Evolutionary conservation across 2,113 vertebrate species (phyloP).

Genomic region (Trichechus manatus): DNA sequence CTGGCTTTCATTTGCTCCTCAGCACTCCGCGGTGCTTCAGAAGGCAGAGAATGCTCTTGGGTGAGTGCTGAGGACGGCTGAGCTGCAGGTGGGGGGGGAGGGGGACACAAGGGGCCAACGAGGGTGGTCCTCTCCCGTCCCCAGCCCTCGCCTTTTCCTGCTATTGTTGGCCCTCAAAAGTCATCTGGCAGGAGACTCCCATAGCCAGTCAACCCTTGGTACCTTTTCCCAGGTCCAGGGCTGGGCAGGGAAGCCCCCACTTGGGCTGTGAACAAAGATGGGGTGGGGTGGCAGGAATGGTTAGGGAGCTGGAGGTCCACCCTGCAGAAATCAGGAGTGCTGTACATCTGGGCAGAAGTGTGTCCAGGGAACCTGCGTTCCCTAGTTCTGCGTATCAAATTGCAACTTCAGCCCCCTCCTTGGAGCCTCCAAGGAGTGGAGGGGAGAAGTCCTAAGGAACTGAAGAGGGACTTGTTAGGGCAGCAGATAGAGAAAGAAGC

Average conservation of each 20-base stretch:
- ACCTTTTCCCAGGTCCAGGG: not conserved
- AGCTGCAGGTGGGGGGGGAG: not conserved
- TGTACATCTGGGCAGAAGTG: not conserved
- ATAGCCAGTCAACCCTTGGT: not conserved
- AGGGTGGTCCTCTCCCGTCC: not conserved
- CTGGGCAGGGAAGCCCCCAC: not conserved
- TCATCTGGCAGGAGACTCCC: not conserved
- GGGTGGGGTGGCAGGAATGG: not conserved
- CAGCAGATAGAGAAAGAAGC: not conserved
- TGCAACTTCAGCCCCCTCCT: not conserved
- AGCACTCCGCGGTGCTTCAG: conserved; percentile 17
- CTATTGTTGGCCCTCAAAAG: not conserved
- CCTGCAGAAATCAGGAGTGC: not conserved
- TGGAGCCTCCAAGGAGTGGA: not conserved
- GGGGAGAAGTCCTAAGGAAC: not conserved
- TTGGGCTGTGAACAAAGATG: not conserved
- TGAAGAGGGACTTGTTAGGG: not conserved
- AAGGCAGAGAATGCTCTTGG: conserved; percentile 77
- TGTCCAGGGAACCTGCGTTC: rapidly evolving
- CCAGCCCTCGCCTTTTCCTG: not conserved
- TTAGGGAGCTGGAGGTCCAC: not conserved
- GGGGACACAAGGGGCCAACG: not conserved
- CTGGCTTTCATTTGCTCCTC: conserved; percentile 71
- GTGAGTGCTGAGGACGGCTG: conserved; percentile 66
- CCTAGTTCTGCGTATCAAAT: not conserved